Percentiles rank a stretch among this genome's conserved stretches.
phyloP scores from a whole-genome alignment of 2,113 vertebrate species.

The Arothron firmamentum region DNA sequence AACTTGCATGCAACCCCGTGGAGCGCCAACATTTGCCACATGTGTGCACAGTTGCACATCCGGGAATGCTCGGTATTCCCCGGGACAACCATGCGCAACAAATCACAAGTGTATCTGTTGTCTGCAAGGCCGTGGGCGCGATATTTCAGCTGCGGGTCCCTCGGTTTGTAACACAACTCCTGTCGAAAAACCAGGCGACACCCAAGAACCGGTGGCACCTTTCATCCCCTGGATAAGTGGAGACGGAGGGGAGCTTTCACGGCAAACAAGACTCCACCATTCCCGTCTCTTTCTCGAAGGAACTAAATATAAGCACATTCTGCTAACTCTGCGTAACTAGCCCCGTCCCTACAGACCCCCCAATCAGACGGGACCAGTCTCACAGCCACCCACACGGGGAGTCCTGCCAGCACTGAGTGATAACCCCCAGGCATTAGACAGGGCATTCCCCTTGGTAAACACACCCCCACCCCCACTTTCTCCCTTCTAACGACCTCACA shows the following conservation, averaged over 20 bases:
- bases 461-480: not conserved
- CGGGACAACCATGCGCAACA: slow-evolving; percentile 11
- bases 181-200: slow-evolving; percentile 19
- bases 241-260: slow-evolving; percentile 26
- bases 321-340: slow-evolving; percentile 27
- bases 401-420: slow-evolving; percentile 26
- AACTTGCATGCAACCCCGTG: slow-evolving; percentile 45
- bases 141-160: not conserved
- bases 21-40: slow-evolving; percentile 31
- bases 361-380: slow-evolving; percentile 5
- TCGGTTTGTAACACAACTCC: slow-evolving; percentile 32
- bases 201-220: slow-evolving; percentile 1
- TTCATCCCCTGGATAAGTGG: slow-evolving; percentile 32
- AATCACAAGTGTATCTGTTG: slow-evolving; percentile 17
- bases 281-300: slow-evolving; percentile 25
- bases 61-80: slow-evolving; percentile 38
- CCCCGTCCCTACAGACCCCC: slow-evolving; percentile 17
- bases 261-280: slow-evolving; percentile 10
- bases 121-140: slow-evolving; percentile 5
- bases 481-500: slow-evolving; percentile 5
- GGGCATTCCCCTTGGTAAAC: slow-evolving; percentile 40
- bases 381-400: slow-evolving; percentile 5
- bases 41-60: slow-evolving; percentile 36
- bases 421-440: slow-evolving; percentile 36
- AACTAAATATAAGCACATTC: slow-evolving; percentile 63